These are phyloP conservation scores for Amazona guildingii DNA, from an alignment of 2,113 vertebrate species.

Conservation along the genomic window DNA sequence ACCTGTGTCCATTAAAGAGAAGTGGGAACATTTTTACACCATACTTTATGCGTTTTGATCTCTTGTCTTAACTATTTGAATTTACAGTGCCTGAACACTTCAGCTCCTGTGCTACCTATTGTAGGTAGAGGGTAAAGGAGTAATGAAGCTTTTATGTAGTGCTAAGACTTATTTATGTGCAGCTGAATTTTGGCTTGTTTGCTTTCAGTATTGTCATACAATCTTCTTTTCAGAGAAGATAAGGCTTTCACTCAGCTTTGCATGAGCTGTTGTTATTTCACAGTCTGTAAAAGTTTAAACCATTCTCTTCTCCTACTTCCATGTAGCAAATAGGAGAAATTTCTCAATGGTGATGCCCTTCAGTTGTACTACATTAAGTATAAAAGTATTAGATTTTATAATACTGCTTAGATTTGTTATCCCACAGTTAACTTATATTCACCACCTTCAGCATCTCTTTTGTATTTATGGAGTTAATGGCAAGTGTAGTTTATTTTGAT, in stretches of 20 bases:
- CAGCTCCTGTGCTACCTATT: background rate
- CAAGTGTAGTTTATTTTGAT: background rate
- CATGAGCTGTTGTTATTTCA: background rate
- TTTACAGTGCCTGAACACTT: background rate
- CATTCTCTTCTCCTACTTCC: background rate
- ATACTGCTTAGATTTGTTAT: background rate
- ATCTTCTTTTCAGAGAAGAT: background rate
- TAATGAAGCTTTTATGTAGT: background rate
- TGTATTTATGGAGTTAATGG: background rate
- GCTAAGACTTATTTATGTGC: background rate
- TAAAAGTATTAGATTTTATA: background rate
- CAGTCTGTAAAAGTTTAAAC: background rate
- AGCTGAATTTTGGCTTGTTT: background rate
- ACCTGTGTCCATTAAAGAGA: background rate
- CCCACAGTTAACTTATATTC: background rate
- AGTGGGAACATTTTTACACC: background rate
- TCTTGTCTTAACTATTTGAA: background rate
- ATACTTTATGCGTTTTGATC: background rate
- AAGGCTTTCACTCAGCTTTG: background rate
- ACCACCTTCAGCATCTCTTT: background rate
- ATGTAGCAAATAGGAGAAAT: background rate
- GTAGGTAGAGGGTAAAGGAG: background rate
- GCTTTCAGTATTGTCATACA: background rate
- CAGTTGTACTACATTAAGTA: background rate
- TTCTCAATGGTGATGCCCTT: background rate